These are phyloP conservation scores for Styela clava DNA, from an alignment of 23 tunicate genomes.

Conservation along the genomic window DNA sequence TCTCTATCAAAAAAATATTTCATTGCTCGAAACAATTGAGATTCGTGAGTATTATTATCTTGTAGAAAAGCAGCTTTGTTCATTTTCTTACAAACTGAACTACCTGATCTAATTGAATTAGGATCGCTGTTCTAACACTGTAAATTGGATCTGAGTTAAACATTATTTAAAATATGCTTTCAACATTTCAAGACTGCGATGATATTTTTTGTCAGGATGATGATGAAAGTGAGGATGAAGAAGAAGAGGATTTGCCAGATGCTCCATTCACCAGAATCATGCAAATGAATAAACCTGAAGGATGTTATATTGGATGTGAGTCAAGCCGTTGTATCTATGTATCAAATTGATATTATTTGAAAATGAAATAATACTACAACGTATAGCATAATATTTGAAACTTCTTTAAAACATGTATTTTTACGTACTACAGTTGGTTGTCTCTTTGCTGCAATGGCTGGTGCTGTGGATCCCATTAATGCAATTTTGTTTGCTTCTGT, in stretches of 20 bases:
- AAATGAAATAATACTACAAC: too few species aligned
- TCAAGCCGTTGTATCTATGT: not conserved
- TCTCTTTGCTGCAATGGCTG: slow-evolving; percentile 76
- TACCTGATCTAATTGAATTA: too few species aligned
- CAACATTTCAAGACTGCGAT: not conserved
- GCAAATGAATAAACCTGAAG: slow-evolving; percentile 83
- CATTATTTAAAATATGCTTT: not conserved
- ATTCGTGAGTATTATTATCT: too few species aligned
- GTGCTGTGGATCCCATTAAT: slow-evolving; percentile 81
- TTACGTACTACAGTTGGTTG: slow-evolving; percentile 46
- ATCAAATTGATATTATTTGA: too few species aligned
- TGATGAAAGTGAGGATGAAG: slow-evolving; percentile 47
- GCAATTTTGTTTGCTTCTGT: slow-evolving; percentile 89
- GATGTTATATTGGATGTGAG: slow-evolving; percentile 63
- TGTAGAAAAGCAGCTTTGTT: too few species aligned
- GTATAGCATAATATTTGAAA: too few species aligned
- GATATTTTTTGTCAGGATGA: not conserved
- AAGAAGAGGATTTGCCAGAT: slow-evolving; percentile 84
- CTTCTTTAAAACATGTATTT: too few species aligned
- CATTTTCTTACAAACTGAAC: too few species aligned
- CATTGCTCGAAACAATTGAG: too few species aligned
- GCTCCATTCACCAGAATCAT: slow-evolving; percentile 57
- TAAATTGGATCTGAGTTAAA: too few species aligned
- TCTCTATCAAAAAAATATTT: too few species aligned
- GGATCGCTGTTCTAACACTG: too few species aligned